Conservation (phyloP, 2,113 vertebrate species). For the Galbula dea region DNA sequence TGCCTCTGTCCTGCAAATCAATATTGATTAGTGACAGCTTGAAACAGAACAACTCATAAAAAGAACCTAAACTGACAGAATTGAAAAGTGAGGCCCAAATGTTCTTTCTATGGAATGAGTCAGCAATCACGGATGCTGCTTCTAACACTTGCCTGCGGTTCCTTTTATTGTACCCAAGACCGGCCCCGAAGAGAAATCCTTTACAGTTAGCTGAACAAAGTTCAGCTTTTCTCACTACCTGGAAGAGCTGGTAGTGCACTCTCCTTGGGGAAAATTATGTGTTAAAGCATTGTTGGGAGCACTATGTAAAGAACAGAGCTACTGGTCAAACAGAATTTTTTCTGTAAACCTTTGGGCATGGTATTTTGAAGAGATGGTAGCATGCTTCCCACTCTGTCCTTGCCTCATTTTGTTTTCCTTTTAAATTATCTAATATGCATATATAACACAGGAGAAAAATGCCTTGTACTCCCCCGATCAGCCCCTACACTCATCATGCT, state of each 20-base stretch:
- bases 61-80: neutral
- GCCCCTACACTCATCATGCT: neutral
- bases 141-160: neutral
- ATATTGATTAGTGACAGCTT: neutral
- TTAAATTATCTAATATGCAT: neutral
- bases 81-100: neutral
- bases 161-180: neutral
- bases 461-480: neutral
- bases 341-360: neutral
- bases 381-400: constrained; percentile 14
- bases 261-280: neutral
- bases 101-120: neutral
- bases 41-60: neutral
- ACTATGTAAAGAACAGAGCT: neutral
- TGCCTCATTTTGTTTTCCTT: constrained; percentile 9
- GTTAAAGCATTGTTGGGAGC: neutral
- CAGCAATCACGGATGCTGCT: neutral
- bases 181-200: neutral
- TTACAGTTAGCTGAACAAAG: neutral
- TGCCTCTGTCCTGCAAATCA: neutral
- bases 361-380: neutral
- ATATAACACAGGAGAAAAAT: neutral
- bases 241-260: neutral
- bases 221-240: neutral
- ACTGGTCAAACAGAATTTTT: neutral